Evolutionary conservation across 2,797 vertebrate species (phyloP).

Genomic region (Chrysocyon brachyurus): DNA sequence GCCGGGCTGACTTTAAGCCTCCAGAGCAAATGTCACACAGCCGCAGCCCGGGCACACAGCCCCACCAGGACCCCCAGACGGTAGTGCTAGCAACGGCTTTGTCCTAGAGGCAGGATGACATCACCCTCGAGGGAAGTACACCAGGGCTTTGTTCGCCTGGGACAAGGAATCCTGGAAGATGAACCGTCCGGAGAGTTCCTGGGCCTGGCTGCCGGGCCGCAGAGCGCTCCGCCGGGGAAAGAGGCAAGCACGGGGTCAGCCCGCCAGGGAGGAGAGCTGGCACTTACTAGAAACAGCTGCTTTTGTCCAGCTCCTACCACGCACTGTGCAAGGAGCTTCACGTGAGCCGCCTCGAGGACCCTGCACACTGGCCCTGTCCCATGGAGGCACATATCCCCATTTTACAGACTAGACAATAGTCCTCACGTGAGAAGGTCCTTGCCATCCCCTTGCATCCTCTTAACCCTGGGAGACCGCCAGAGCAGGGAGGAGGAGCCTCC

Average conservation of each 20-base stretch:
- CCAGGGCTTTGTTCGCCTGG: neutral
- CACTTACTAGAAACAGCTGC: neutral
- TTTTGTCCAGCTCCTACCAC: rapidly evolving
- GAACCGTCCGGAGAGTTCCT: neutral
- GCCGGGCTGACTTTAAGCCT: neutral
- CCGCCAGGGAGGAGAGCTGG: rapidly evolving
- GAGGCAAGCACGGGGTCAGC: no score
- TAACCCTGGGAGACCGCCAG: neutral
- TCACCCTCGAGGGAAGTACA: neutral
- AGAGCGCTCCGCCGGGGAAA: neutral
- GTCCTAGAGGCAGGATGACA: neutral
- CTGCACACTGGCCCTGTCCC: rapidly evolving
- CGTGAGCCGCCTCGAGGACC: rapidly evolving
- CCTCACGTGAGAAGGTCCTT: rapidly evolving
- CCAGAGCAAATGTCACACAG: neutral
- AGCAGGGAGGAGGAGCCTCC: neutral
- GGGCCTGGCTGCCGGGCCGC: neutral
- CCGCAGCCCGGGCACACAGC: neutral
- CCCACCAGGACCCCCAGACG: neutral
- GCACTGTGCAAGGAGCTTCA: rapidly evolving
- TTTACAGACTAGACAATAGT: neutral
- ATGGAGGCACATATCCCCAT: neutral
- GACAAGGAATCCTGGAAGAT: neutral
- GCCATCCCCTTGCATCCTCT: neutral
- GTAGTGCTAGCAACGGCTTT: neutral